Evolutionary conservation across 1,140 invertebrate species (phyloP).

Genomic region (Globodera rostochiensis): DNA sequence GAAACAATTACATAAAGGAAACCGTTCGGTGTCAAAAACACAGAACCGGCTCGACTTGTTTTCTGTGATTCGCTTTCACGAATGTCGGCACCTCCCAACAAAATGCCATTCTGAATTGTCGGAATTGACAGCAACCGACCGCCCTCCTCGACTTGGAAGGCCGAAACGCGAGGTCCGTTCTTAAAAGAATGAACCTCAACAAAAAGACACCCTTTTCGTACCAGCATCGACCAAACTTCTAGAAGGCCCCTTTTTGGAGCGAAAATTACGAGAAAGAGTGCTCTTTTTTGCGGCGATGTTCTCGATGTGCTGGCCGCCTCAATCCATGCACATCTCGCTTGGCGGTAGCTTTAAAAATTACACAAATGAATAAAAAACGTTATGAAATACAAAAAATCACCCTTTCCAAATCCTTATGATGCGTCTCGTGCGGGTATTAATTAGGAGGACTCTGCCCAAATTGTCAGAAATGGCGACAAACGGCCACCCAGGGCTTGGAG

Average conservation of each 20-base stretch:
- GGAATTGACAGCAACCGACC: slow-evolving; percentile 43
- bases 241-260: slow-evolving; percentile 45
- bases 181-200: neutral
- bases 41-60: slow-evolving; percentile 11
- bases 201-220: slow-evolving; percentile 4
- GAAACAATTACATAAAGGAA: slow-evolving; percentile 34
- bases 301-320: slow-evolving; percentile 26
- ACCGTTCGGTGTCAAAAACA: slow-evolving; percentile 46
- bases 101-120: slow-evolving; percentile 16
- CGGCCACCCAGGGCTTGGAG: slow-evolving; percentile 39
- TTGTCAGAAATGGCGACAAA: slow-evolving; percentile 46
- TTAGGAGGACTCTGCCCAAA: slow-evolving; percentile 41
- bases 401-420: slow-evolving; percentile 47
- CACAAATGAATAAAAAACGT: neutral
- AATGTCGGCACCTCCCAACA: slow-evolving; percentile 26
- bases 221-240: slow-evolving; percentile 54
- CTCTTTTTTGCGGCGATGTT: slow-evolving; percentile 28
- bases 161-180: slow-evolving; percentile 52
- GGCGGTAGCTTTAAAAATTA: slow-evolving; percentile 38
- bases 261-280: slow-evolving; percentile 51
- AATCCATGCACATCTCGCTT: slow-evolving; percentile 52
- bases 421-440: slow-evolving; percentile 37
- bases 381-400: slow-evolving; percentile 7
- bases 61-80: neutral
- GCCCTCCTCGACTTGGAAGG: slow-evolving; percentile 47